Percentiles rank a stretch among this genome's conserved stretches.
These are phyloP conservation scores for Carcharodon carcharias DNA, from an alignment of 2,797 vertebrate species.

Conservation along the genomic window DNA sequence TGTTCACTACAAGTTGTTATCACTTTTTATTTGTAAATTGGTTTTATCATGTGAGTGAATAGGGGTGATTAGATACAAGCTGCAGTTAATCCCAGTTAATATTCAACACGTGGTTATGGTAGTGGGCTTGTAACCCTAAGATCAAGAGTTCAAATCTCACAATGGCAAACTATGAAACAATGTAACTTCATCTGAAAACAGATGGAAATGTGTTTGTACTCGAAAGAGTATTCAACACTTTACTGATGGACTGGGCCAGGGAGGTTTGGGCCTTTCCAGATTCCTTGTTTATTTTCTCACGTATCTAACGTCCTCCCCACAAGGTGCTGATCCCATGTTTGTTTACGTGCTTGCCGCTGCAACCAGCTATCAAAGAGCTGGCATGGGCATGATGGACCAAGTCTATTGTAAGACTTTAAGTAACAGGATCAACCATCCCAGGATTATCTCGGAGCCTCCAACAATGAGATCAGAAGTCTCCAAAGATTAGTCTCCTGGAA, in stretches of 20 bases:
- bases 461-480: too few species aligned
- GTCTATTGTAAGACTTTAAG: neutral
- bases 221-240: neutral
- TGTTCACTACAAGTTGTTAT: neutral
- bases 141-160: too few species aligned
- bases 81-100: neutral
- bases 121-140: too few species aligned
- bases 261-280: neutral
- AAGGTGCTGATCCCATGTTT: neutral
- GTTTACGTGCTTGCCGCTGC: neutral
- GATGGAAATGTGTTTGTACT: too few species aligned
- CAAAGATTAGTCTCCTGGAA: too few species aligned
- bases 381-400: neutral
- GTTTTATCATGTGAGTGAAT: neutral
- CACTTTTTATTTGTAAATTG: neutral
- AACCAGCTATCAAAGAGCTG: neutral
- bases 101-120: too few species aligned
- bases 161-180: too few species aligned
- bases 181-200: too few species aligned
- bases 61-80: neutral
- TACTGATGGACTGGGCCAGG: neutral
- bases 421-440: neutral
- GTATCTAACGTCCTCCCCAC: neutral
- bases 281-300: neutral
- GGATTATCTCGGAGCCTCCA: too few species aligned